Conservation (phyloP, 2,888 invertebrate genomes). For the Drosophila barbarae region DNA sequence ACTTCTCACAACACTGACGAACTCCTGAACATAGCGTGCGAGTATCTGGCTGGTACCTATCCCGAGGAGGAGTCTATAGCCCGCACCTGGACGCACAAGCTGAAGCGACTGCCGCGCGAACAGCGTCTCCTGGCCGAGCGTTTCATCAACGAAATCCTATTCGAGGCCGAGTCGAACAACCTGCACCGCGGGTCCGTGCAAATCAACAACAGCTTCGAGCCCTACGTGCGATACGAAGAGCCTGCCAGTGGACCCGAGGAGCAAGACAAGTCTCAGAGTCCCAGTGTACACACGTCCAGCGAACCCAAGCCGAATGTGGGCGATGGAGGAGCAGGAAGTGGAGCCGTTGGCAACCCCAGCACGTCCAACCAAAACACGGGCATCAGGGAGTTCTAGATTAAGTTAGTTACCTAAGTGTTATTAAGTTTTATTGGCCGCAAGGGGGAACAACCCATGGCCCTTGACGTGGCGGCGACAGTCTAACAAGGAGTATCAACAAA, state of each 20-base stretch:
- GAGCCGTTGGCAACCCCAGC: slow-evolving; percentile 7
- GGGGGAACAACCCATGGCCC: slow-evolving; percentile 4
- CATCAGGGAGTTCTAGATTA: slow-evolving; percentile 51
- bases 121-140: slow-evolving; percentile 77
- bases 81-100: slow-evolving; percentile 76
- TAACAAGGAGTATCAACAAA: slow-evolving; percentile 19
- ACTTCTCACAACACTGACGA: slow-evolving; percentile 67
- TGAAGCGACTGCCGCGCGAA: slow-evolving; percentile 73
- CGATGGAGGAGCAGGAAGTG: slow-evolving; percentile 1
- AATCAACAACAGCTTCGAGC: slow-evolving; percentile 76
- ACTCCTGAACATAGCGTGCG: slow-evolving; percentile 74
- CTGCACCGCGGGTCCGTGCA: slow-evolving; percentile 77
- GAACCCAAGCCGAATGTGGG: slow-evolving; percentile 55
- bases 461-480: slow-evolving; percentile 2
- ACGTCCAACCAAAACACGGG: slow-evolving; percentile 14
- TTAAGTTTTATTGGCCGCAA: slow-evolving; percentile 52
- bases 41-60: slow-evolving; percentile 72
- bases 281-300: slow-evolving; percentile 70
- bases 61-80: slow-evolving; percentile 77
- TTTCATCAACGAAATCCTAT: slow-evolving; percentile 77
- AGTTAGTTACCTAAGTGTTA: slow-evolving; percentile 58
- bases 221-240: slow-evolving; percentile 75
- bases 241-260: slow-evolving; percentile 58
- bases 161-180: slow-evolving; percentile 77
- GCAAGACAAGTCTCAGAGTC: slow-evolving; percentile 74